Percentiles rank a stretch among this genome's conserved stretches.
Conservation (phyloP, 2,797 vertebrate species). For the Urophycis tenuis region DNA sequence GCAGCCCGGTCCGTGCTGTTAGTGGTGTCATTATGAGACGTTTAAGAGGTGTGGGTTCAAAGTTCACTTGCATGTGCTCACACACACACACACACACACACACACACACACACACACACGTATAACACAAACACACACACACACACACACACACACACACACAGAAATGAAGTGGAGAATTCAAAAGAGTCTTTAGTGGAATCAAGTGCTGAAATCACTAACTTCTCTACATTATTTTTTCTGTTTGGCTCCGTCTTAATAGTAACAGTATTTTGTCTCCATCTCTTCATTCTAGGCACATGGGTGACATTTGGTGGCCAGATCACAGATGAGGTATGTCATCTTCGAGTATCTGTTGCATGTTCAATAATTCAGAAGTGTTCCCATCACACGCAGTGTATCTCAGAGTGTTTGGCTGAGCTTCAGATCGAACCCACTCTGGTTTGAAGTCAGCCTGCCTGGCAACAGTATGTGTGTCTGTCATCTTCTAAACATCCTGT, state of each 20-base stretch:
- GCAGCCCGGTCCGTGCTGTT: background rate
- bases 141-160: background rate
- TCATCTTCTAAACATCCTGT: background rate
- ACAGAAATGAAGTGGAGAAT: background rate
- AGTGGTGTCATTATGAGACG: background rate
- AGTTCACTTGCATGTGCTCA: background rate
- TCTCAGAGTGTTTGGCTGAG: background rate
- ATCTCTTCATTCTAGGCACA: slow-evolving; percentile 72
- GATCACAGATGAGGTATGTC: slow-evolving; percentile 89
- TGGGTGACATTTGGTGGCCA: slow-evolving; percentile 98
- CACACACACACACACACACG: background rate
- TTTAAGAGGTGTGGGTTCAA: background rate
- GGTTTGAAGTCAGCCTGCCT: background rate
- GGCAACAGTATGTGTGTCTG: background rate
- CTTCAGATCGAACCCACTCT: too few species aligned
- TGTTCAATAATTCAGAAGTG: background rate
- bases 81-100: slow-evolving; percentile 9
- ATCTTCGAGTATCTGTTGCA: slow-evolving; percentile 5
- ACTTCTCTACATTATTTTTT: slow-evolving; percentile 27
- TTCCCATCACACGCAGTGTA: background rate
- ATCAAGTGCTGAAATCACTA: slow-evolving; percentile 4
- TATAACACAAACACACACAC: background rate
- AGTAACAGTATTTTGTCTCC: background rate
- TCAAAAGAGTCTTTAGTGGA: background rate
- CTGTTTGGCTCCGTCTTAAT: background rate